phyloP scores from a whole-genome alignment of 2,888 invertebrate genomes.

The Pyrocoelia pectoralis region DNA sequence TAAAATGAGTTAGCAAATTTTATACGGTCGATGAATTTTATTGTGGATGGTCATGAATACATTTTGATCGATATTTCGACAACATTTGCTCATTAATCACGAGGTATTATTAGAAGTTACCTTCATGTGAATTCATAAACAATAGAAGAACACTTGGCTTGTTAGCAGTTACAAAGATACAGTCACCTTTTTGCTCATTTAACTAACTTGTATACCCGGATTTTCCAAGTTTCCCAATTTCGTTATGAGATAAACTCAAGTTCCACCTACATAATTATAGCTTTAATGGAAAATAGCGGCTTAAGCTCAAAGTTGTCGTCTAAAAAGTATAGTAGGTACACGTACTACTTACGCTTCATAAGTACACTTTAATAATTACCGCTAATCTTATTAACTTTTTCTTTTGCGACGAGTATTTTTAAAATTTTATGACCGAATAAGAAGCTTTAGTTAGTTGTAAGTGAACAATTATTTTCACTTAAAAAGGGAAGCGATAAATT shows the following conservation, averaged over 20 bases:
- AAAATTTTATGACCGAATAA: too few relatives aligned
- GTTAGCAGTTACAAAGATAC: too few relatives aligned
- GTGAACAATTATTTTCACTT: too few relatives aligned
- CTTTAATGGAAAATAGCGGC: neutral
- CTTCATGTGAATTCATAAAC: too few relatives aligned
- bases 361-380: neutral
- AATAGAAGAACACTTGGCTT: too few relatives aligned
- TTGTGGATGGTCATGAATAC: constrained; percentile 25
- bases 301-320: neutral
- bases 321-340: neutral
- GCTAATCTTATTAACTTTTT: too few relatives aligned
- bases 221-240: constrained; percentile 23
- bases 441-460: too few relatives aligned
- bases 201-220: constrained; percentile 13
- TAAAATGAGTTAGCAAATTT: constrained; percentile 32
- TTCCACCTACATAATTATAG: constrained; percentile 1
- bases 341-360: neutral
- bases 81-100: too few relatives aligned
- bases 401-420: too few relatives aligned
- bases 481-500: too few relatives aligned
- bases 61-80: neutral
- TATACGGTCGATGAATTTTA: constrained; percentile 22
- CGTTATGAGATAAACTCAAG: constrained; percentile 19
- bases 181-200: constrained; percentile 23
- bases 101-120: too few relatives aligned